Evolutionary conservation across 92 coral and sea anemone genomes (phyloP).

Genomic region (Zoanthus sansibaricus): DNA sequence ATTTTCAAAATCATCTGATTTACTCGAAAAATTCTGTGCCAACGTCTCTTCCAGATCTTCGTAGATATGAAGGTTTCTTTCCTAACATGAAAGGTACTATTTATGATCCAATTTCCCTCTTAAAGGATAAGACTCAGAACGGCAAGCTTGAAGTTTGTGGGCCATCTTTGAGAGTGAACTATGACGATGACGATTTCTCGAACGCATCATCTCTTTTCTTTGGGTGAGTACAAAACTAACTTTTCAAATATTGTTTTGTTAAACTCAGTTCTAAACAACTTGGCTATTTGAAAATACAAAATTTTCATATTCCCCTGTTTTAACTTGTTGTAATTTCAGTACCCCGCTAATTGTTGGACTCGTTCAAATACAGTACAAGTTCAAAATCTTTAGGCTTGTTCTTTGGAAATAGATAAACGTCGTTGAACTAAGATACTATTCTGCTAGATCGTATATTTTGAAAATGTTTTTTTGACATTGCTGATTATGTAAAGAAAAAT

Average conservation of each 20-base stretch:
- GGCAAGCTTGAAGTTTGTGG: constrained; percentile 58
- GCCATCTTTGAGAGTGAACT: constrained; percentile 75
- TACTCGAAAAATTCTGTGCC: constrained; percentile 72
- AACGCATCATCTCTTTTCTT: constrained; percentile 80
- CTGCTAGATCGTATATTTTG: not conserved
- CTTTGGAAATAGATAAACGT: not conserved
- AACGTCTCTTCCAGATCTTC: constrained; percentile 76
- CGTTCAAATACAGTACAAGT: not conserved
- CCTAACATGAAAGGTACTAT: constrained; percentile 78
- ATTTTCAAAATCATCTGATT: constrained; percentile 81
- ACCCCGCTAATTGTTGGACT: not conserved
- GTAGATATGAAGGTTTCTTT: constrained; percentile 89
- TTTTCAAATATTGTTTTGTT: constrained; percentile 12
- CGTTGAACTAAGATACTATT: not conserved
- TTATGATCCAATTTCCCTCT: constrained; percentile 77
- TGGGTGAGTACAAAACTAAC: constrained; percentile 59
- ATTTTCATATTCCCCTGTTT: not conserved
- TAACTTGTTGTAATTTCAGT: not conserved
- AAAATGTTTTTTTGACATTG: not conserved
- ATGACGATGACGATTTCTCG: constrained; percentile 88
- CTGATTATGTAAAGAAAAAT: not conserved
- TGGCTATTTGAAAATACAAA: constrained; percentile 15
- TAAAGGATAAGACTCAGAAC: constrained; percentile 67
- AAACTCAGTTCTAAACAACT: constrained; percentile 23
- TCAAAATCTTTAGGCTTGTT: not conserved